These are phyloP conservation scores for Anarhynchus alexandrinus DNA, from an alignment of 2,113 vertebrate genomes.

Conservation along the genomic window DNA sequence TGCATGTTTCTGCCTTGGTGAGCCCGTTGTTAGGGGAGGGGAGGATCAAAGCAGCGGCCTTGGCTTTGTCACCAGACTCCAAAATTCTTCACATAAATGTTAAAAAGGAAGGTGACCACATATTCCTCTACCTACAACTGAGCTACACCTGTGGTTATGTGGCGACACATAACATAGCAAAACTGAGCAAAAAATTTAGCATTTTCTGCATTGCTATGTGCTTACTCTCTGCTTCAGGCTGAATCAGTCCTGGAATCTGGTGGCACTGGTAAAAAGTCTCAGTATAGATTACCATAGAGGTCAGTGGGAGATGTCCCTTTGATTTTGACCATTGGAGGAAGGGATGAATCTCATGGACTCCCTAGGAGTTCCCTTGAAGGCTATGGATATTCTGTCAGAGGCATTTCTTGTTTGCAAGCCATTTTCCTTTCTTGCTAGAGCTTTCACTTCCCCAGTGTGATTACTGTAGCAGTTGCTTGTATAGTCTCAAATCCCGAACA, in stretches of 20 bases:
- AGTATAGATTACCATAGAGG: not conserved
- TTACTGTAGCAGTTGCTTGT: not conserved
- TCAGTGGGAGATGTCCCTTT: not conserved
- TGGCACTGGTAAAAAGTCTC: not conserved
- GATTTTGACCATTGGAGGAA: not conserved
- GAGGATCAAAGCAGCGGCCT: slow-evolving; percentile 57
- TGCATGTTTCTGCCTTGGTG: not conserved
- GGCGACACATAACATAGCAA: not conserved
- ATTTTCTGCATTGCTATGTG: not conserved
- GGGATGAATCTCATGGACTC: not conserved
- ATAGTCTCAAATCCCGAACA: not conserved
- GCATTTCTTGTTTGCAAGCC: not conserved
- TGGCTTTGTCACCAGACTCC: not conserved
- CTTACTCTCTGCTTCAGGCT: not conserved
- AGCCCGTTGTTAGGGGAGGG: slow-evolving; percentile 34
- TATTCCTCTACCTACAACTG: not conserved
- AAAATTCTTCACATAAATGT: not conserved
- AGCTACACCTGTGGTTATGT: not conserved
- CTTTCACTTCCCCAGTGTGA: slow-evolving; percentile 9
- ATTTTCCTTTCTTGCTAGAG: not conserved
- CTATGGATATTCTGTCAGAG: not conserved
- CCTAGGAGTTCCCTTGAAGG: not conserved
- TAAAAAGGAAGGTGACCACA: not conserved
- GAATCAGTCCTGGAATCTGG: not conserved
- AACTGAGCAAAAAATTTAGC: not conserved